Percentiles rank a stretch among this genome's conserved stretches.
Conservation (phyloP, 2,797 vertebrate genomes). For the Tamandua tetradactyla region DNA sequence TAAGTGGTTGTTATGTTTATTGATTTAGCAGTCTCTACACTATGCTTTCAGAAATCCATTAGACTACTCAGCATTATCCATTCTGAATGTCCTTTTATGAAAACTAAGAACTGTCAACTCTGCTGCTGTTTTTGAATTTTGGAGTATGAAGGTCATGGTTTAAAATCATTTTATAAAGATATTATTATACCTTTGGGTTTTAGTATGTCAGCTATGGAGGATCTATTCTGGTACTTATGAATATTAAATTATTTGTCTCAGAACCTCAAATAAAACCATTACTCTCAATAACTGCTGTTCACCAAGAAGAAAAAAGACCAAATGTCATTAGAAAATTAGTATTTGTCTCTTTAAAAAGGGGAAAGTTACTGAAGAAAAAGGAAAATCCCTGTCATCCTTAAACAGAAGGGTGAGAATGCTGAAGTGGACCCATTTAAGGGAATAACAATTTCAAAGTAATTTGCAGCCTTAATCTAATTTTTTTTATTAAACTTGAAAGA, state of each 20-base stretch:
- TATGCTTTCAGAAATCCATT: constrained; percentile 86
- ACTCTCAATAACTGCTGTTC: constrained; percentile 46
- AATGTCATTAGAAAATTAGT: constrained; percentile 60
- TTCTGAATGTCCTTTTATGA: constrained; percentile 81
- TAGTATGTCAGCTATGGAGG: constrained; percentile 42
- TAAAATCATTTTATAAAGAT: constrained; percentile 62
- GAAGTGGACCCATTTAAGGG: background rate
- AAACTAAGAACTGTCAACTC: background rate
- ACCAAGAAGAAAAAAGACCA: constrained; percentile 47
- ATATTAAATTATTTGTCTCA: constrained; percentile 70
- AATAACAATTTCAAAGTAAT: constrained; percentile 44
- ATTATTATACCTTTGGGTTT: constrained; percentile 61
- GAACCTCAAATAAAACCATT: constrained; percentile 61
- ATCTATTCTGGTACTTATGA: constrained; percentile 69
- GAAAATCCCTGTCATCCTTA: constrained; percentile 42
- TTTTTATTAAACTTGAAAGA: background rate
- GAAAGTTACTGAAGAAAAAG: constrained; percentile 56
- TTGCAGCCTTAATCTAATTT: background rate
- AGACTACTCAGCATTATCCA: constrained; percentile 86
- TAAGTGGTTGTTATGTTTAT: constrained; percentile 84
- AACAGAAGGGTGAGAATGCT: constrained; percentile 56
- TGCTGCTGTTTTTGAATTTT: constrained; percentile 44
- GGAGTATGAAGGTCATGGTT: constrained; percentile 66
- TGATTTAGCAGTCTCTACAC: constrained; percentile 84
- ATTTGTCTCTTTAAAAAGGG: constrained; percentile 54